A percentile compares a stretch with the other conserved stretches of the same genome.
Conservation (phyloP, 2,888 invertebrate genomes). For the Ischnus inquisitorius region DNA sequence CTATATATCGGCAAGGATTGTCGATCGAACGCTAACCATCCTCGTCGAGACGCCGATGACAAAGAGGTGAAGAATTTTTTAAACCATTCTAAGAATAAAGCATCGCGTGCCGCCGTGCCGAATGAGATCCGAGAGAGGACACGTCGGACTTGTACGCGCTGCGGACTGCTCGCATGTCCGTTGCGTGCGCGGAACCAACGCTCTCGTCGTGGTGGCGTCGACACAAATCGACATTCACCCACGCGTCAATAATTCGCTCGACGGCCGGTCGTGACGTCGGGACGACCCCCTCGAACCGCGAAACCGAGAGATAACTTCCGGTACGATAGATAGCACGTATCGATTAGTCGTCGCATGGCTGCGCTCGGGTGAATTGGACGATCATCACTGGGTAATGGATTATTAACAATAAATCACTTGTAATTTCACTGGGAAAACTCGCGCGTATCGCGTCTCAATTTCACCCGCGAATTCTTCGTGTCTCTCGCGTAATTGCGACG, state of each 20-base stretch:
- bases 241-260: conserved; percentile 9
- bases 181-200: not conserved
- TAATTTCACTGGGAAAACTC: not conserved
- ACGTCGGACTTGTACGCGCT: not conserved
- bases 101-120: conserved; percentile 13
- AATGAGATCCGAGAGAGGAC: conserved; percentile 7
- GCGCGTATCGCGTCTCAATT: not conserved
- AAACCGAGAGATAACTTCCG: conserved; percentile 69
- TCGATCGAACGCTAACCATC: not conserved
- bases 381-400: conserved; percentile 5
- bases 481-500: not conserved
- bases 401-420: not conserved
- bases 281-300: conserved; percentile 51
- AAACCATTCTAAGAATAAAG: conserved; percentile 39
- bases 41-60: not conserved
- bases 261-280: conserved; percentile 68
- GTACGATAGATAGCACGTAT: conserved; percentile 67
- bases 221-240: conserved; percentile 13
- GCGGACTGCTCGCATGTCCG: not conserved
- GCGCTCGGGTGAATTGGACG: not conserved
- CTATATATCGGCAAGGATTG: not conserved
- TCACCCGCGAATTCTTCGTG: not conserved
- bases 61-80: conserved; percentile 37
- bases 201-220: not conserved
- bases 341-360: conserved; percentile 70